phyloP scores from a whole-genome alignment of 2,888 invertebrate species.

The Tupiocoris notatus region DNA sequence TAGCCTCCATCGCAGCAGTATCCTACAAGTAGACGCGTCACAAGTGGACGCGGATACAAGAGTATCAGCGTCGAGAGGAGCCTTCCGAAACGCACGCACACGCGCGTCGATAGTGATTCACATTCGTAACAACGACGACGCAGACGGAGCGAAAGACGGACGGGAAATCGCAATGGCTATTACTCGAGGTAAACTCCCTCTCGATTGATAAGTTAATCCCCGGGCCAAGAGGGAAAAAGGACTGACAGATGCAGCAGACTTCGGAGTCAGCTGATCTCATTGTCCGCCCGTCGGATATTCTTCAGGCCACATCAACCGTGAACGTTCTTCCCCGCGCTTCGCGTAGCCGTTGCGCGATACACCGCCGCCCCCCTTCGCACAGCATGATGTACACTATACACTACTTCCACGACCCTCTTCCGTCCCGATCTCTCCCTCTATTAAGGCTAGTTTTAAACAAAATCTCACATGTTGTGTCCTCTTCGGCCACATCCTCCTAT shows the following conservation, averaged over 20 bases:
- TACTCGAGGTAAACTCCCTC: constrained; percentile 19
- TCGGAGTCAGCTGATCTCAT: constrained; percentile 44
- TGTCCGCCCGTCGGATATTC: constrained; percentile 43
- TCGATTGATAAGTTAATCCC: constrained; percentile 47
- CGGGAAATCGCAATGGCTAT: not conserved
- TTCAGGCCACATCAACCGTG: constrained; percentile 37
- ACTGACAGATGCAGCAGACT: constrained; percentile 41
- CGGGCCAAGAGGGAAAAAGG: constrained; percentile 4
- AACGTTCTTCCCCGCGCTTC: constrained; percentile 7
- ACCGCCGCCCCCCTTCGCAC: constrained; percentile 6
- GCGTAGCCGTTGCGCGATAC: constrained; percentile 16
- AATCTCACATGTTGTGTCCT: constrained; percentile 45
- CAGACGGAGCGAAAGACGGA: not conserved
- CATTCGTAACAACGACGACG: not conserved
- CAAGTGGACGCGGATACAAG: too few species aligned
- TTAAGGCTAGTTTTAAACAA: constrained; percentile 48
- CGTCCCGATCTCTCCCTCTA: constrained; percentile 34
- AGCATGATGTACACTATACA: not conserved
- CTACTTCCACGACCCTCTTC: constrained; percentile 15
- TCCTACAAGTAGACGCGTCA: not conserved
- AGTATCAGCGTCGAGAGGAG: too few species aligned
- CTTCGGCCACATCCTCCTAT: not conserved
- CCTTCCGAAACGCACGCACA: not conserved
- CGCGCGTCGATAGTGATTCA: not conserved
- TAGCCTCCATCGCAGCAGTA: too few species aligned